Evolutionary conservation across 2,888 invertebrate genomes (phyloP).

Genomic region (Mimumesa dahlbomi): DNA sequence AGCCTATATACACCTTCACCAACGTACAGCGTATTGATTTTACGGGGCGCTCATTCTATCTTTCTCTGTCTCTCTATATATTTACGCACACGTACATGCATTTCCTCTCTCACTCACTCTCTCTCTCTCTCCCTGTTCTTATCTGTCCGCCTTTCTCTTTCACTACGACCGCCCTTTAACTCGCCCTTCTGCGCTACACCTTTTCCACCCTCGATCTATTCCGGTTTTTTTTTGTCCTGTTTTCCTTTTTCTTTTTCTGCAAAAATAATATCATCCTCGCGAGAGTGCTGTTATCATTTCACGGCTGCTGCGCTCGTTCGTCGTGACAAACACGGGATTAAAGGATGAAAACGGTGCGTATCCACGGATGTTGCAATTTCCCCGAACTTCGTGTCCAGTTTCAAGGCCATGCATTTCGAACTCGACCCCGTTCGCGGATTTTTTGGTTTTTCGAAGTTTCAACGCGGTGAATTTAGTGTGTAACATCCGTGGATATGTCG

Average conservation of each 20-base stretch:
- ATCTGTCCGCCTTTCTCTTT: constrained; percentile 41
- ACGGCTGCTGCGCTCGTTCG: too few species aligned
- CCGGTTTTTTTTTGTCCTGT: neutral
- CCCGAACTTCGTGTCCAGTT: too few species aligned
- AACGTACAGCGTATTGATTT: constrained; percentile 71
- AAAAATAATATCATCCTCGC: too few species aligned
- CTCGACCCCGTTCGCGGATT: too few species aligned
- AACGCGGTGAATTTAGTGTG: too few species aligned
- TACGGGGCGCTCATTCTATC: constrained; percentile 62
- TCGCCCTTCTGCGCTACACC: constrained; percentile 19
- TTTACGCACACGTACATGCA: constrained; percentile 32
- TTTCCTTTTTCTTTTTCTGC: neutral
- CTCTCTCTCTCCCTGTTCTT: constrained; percentile 5
- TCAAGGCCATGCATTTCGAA: too few species aligned
- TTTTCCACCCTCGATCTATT: neutral
- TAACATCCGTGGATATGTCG: too few species aligned
- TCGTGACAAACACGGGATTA: too few species aligned
- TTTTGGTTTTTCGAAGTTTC: too few species aligned
- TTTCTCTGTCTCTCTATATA: constrained; percentile 37
- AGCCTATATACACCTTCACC: constrained; percentile 55
- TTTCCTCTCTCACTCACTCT: constrained; percentile 29
- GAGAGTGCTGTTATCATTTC: too few species aligned
- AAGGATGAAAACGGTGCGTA: too few species aligned
- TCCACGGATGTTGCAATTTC: too few species aligned
- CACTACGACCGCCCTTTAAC: constrained; percentile 42